Evolutionary conservation across 2,113 vertebrate genomes (phyloP).

Genomic region (Odobenus rosmarus): DNA sequence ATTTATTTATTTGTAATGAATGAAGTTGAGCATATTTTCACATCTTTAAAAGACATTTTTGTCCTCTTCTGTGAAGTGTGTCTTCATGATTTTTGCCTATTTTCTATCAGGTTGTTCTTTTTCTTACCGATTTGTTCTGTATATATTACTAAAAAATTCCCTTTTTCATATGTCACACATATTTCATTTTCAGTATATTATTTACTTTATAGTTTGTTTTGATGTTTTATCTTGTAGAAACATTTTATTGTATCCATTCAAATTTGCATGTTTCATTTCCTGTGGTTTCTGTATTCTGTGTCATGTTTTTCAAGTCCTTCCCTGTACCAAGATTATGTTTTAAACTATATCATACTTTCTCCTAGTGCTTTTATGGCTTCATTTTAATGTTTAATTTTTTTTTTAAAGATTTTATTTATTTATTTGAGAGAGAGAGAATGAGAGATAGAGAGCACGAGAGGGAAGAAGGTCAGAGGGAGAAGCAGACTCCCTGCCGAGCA

Average conservation of each 20-base stretch:
- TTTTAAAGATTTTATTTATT: too few species aligned
- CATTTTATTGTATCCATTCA: neutral
- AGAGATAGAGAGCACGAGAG: too few species aligned
- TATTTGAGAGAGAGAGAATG: too few species aligned
- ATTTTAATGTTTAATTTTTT: neutral
- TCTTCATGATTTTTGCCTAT: slow-evolving; percentile 8
- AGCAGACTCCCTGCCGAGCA: too few species aligned
- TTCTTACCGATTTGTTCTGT: slow-evolving; percentile 31
- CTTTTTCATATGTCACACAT: neutral
- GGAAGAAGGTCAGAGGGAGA: too few species aligned
- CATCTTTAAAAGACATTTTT: slow-evolving; percentile 45
- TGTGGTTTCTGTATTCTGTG: neutral
- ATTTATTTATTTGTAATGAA: slow-evolving; percentile 66
- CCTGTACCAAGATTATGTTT: slow-evolving; percentile 21
- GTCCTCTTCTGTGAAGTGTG: neutral
- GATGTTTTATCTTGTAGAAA: slow-evolving; percentile 25
- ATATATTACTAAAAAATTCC: neutral
- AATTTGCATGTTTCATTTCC: slow-evolving; percentile 30
- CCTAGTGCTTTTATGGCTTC: neutral
- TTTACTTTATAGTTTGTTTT: slow-evolving; percentile 52
- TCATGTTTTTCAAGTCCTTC: slow-evolving; percentile 1
- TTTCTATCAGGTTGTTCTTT: neutral
- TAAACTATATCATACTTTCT: neutral
- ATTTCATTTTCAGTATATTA: neutral
- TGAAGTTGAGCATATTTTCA: slow-evolving; percentile 52